Conservation (phyloP, 2,113 vertebrate species). For the Leucoraja erinaceus region DNA sequence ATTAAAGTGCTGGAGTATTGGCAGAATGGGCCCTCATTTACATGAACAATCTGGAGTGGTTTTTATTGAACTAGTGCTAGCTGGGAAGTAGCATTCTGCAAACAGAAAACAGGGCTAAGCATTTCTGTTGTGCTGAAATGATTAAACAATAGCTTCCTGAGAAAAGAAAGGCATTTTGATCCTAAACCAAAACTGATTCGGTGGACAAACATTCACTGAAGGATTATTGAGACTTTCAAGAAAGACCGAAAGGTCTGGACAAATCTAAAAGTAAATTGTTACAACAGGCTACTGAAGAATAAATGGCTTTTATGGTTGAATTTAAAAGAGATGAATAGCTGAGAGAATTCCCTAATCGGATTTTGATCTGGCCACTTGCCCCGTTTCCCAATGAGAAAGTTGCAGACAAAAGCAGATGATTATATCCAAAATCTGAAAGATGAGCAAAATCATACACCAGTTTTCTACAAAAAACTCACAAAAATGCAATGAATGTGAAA, state of each 20-base stretch:
- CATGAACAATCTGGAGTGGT: neutral
- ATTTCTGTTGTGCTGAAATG: neutral
- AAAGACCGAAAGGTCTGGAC: neutral
- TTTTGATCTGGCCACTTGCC: neutral
- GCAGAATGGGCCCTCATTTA: neutral
- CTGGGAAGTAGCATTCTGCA: neutral
- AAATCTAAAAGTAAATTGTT: neutral
- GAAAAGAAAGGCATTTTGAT: slow-evolving; percentile 19
- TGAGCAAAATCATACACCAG: neutral
- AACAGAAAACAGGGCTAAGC: neutral
- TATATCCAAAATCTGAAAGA: neutral
- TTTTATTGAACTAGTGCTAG: neutral
- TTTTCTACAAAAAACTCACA: neutral
- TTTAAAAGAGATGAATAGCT: neutral
- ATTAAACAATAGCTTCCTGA: neutral
- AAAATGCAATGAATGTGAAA: neutral
- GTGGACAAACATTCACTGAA: neutral
- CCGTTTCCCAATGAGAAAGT: neutral
- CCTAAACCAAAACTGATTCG: neutral
- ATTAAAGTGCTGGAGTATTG: too few species aligned
- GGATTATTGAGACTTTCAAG: neutral
- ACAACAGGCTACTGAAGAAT: neutral
- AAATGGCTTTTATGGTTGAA: neutral
- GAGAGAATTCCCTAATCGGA: neutral
- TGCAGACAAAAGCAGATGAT: neutral